These are phyloP conservation scores for Chironomus striatipennis DNA, from an alignment of 1,140 invertebrate species.

Conservation along the genomic window DNA sequence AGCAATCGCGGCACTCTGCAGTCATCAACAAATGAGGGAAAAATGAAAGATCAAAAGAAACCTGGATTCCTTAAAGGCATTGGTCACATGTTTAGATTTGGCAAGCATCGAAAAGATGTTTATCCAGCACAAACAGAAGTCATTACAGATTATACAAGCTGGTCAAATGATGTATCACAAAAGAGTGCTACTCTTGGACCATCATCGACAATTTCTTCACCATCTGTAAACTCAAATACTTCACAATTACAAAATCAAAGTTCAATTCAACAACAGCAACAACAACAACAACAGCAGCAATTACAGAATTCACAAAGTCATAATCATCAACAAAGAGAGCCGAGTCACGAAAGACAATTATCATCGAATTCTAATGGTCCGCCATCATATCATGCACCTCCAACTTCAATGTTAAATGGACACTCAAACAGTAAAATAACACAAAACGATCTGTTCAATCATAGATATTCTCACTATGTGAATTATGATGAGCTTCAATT, in stretches of 20 bases:
- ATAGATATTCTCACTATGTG: slow-evolving; percentile 63
- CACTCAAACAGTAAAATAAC: slow-evolving; percentile 35
- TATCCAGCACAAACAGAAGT: slow-evolving; percentile 39
- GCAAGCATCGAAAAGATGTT: slow-evolving; percentile 62
- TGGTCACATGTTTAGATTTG: slow-evolving; percentile 74
- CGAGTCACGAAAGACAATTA: slow-evolving; percentile 32
- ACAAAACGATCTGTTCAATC: slow-evolving; percentile 41
- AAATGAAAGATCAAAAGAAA: slow-evolving; percentile 61
- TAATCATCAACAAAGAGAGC: slow-evolving; percentile 30
- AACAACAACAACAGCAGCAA: slow-evolving; percentile 29
- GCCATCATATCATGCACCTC: slow-evolving; percentile 38
- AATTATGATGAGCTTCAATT: slow-evolving; percentile 79
- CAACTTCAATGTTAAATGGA: slow-evolving; percentile 30
- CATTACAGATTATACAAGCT: slow-evolving; percentile 41
- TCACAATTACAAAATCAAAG: slow-evolving; percentile 25
- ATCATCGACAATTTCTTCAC: slow-evolving; percentile 34
- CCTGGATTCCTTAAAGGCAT: slow-evolving; percentile 65
- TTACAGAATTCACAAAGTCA: slow-evolving; percentile 26
- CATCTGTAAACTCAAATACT: slow-evolving; percentile 30
- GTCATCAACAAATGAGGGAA: slow-evolving; percentile 58
- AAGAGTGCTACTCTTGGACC: slow-evolving; percentile 38
- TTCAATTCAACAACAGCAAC: slow-evolving; percentile 28
- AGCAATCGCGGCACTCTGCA: slow-evolving; percentile 56
- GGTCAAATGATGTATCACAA: slow-evolving; percentile 41
- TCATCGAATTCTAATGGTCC: slow-evolving; percentile 29